phyloP scores from a whole-genome alignment of 2,113 vertebrate species.

The Phalacrocorax brasilianus region DNA sequence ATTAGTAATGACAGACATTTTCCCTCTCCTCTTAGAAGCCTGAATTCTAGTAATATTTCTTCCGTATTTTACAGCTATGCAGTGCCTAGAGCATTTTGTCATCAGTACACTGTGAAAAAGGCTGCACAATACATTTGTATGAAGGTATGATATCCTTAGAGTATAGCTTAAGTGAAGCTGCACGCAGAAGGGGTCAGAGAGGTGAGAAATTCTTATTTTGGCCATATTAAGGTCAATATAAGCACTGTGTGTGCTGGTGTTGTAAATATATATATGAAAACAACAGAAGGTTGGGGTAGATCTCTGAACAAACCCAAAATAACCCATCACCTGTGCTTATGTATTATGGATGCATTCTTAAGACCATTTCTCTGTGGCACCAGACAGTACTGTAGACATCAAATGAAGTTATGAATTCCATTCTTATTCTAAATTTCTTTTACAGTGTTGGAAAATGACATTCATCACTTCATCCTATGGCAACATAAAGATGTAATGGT shows the following conservation, averaged over 20 bases:
- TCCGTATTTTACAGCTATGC: neutral
- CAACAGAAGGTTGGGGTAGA: neutral
- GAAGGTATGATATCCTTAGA: neutral
- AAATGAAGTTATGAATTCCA: slow-evolving; percentile 29
- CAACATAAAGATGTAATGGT: neutral
- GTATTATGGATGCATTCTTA: neutral
- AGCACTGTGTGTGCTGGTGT: neutral
- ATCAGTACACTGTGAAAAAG: neutral
- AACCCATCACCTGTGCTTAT: neutral
- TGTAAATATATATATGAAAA: neutral
- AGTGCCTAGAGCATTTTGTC: neutral
- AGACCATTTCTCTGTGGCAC: neutral
- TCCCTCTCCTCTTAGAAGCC: neutral
- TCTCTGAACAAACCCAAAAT: neutral
- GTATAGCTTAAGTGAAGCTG: neutral
- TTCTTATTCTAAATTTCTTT: neutral
- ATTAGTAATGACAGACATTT: neutral
- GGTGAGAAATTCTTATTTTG: neutral
- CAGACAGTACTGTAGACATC: neutral
- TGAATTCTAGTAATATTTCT: neutral
- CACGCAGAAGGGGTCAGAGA: neutral
- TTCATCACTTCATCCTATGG: neutral
- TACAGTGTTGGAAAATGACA: neutral
- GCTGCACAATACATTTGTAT: neutral
- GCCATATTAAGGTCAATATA: neutral